A percentile compares a stretch with the other conserved stretches of the same genome.
These are phyloP conservation scores for Sakesphorus luctuosus DNA, from an alignment of 2,113 vertebrate species.

Conservation along the genomic window DNA sequence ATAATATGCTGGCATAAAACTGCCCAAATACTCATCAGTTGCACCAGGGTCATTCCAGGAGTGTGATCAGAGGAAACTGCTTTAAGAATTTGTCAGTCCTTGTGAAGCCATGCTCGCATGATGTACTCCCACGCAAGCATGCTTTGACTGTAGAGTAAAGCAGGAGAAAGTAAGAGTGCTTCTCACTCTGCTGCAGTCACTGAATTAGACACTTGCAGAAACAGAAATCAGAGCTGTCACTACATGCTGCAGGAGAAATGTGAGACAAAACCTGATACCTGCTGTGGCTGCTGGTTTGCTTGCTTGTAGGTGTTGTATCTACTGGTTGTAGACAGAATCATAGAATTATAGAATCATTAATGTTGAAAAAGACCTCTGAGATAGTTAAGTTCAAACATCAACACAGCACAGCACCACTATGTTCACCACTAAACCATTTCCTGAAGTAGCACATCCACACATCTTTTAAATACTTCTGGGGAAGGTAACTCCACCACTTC, in stretches of 20 bases:
- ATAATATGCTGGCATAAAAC: not conserved
- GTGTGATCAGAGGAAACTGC: not conserved
- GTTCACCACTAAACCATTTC: not conserved
- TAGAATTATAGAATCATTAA: not conserved
- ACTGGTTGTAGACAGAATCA: not conserved
- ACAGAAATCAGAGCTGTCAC: not conserved
- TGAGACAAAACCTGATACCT: not conserved
- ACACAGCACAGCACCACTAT: not conserved
- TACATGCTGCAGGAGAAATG: not conserved
- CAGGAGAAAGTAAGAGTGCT: not conserved
- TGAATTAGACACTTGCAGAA: slow-evolving; percentile 18
- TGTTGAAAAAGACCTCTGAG: not conserved
- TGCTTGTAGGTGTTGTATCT: not conserved
- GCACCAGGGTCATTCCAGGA: not conserved
- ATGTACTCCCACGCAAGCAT: not conserved
- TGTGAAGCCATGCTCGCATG: not conserved
- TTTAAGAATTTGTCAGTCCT: not conserved
- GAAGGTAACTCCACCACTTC: fast-evolving
- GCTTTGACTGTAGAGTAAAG: not conserved
- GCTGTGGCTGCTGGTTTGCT: not conserved
- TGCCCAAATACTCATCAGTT: not conserved
- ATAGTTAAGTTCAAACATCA: not conserved
- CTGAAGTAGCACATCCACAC: not conserved
- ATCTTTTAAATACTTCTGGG: not conserved
- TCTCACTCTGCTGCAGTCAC: not conserved